Percentiles rank a stretch among this genome's conserved stretches.
phyloP scores from a whole-genome alignment of 2,888 invertebrate species.

The Diarsia rubi region DNA sequence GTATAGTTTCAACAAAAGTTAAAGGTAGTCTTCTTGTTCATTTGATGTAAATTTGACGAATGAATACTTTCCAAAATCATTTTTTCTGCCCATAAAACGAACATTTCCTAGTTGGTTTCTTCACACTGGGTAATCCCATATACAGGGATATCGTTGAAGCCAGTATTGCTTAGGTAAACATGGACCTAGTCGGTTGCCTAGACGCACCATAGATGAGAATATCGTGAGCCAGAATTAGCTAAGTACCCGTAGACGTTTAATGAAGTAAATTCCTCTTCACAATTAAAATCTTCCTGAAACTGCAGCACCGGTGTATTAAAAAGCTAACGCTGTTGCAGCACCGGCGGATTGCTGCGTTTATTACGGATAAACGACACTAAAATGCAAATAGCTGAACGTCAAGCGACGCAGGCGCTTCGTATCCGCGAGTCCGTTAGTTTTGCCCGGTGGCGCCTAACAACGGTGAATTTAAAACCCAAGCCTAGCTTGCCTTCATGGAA shows the following conservation, averaged over 20 bases:
- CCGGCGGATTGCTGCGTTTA: constrained; percentile 53
- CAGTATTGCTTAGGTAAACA: not conserved
- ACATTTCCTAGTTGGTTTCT: not conserved
- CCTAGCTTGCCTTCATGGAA: constrained; percentile 41
- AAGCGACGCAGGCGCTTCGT: constrained; percentile 58
- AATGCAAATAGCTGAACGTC: constrained; percentile 68
- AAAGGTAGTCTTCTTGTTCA: not conserved
- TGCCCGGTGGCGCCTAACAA: constrained; percentile 65
- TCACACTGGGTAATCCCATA: not conserved
- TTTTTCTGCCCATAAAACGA: not conserved
- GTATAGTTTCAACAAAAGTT: not conserved
- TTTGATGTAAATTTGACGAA: not conserved
- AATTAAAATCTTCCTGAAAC: constrained; percentile 35
- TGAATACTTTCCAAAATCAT: not conserved
- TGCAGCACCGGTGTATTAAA: constrained; percentile 43
- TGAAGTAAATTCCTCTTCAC: constrained; percentile 28
- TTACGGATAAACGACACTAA: constrained; percentile 67
- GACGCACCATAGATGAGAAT: not conserved
- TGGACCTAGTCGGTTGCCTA: not conserved
- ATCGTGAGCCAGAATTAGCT: constrained; percentile 5
- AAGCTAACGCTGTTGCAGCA: constrained; percentile 52
- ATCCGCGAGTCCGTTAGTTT: constrained; percentile 68
- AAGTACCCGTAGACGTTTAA: constrained; percentile 7
- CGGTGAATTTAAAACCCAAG: constrained; percentile 56
- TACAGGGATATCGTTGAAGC: not conserved